Evolutionary conservation across 2,797 vertebrate genomes (phyloP), one percentile per base, ranked within the genome.

Genomic region (Betta splendens): DNA sequence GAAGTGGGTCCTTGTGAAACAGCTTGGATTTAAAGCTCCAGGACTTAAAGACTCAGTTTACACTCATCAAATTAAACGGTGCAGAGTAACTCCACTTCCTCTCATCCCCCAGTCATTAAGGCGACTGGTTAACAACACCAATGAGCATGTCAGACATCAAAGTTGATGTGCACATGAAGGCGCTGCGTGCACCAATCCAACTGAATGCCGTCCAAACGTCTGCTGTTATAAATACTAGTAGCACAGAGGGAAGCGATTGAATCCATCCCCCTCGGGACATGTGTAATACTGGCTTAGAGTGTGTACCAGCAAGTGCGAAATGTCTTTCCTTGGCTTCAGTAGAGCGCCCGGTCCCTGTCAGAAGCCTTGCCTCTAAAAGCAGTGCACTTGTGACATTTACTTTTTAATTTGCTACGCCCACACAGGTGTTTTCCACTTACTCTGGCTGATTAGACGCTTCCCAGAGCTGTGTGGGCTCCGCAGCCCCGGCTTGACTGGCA

Each of bases 401-500:
- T 29, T 57, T 57, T 16, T 23, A 54, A 17, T 15, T 59, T 26
- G 32, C 15, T 43, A 15, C 53, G 10, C 57, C 46, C 51, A 59
- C 63, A 31, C 21, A 33, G 33, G 40, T 25, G 13, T 16, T 23
- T 16, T 39, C 22, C 22, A 29, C 38, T 12, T 33, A 15, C 16
- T 18, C 40, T 22, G 16, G 22, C 43, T 54, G 29, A 58, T 72
- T 38, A 69, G 44, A 40, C 17, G 31, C 37, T 33, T 21, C 44
- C 47, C 46, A 57, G 52, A n/a, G 9, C 43, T 17, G 55, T 11
- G 64, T 60, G 42, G 54, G 23, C 20, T 23, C 32, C 25, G 31
- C 38, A 23, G 40, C 29, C 36, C 8, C 12, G 7, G 21, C 62
- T 31, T 25, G 33, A 45, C 38, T 42, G 47, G 20, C 57, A 8